Evolutionary conservation across 2,113 vertebrate genomes (phyloP), one percentile per base, ranked within the genome.

Genomic region (Pseudopipra pipra): DNA sequence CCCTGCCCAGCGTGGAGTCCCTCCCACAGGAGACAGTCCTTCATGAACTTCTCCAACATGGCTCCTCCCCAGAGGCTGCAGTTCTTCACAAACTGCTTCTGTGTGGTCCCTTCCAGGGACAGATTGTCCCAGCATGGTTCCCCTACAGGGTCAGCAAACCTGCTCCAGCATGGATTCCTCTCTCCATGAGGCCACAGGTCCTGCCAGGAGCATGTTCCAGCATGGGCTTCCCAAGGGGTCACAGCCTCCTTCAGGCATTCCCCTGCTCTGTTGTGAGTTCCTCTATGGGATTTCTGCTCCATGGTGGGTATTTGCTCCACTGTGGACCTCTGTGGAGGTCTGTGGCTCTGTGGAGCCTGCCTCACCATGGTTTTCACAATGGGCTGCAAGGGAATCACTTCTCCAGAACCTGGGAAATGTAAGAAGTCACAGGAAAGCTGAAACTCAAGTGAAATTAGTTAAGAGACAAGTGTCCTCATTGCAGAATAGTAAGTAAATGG

Each of bases 321-420:
- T 1, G 0, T 43, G 52, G 33, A 52, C 7, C 3, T 54, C 33
- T 23, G 10, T 0, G 3, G n/a, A n/a, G n/a, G n/a, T n/a, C n/a
- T n/a, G n/a, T n/a, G n/a, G n/a, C n/a, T n/a, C n/a, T n/a, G n/a
- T n/a, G n/a, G n/a, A n/a, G 46, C n/a, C 23, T 44, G 19, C 39
- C 39, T 22, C n/a, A 41, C 46, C 46, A 18, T 15, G 11, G 30
- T 25, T 47, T 62, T 47, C 54, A 61, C 41, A 52, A 11, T 0
- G 1, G 70, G 52, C 58, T 72, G 47, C 41, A 62, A 31, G 54
- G 35, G 12, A 24, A 30, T 24, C 31, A 49, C 35, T 49, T 16
- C 55, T 49, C 15, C 41, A 74, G 27, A 19, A 20, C 20, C 24
- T n/a, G 31, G 52, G 31, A 87, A 62, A 74, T 41, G 5, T 47